phyloP scores from a whole-genome alignment of 1,140 invertebrate genomes.

The Achatina immaculata region DNA sequence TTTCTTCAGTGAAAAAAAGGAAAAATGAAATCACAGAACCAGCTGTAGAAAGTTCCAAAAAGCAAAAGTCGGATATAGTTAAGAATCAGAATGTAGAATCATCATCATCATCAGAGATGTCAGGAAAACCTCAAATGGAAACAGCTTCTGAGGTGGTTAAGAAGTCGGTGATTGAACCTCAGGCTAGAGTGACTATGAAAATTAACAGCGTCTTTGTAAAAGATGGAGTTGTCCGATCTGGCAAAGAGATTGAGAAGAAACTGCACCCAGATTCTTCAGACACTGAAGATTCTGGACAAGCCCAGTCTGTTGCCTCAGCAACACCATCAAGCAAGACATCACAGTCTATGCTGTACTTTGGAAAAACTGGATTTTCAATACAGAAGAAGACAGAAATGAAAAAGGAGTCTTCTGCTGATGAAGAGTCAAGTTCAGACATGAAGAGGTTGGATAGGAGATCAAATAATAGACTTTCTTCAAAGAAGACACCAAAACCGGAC shows the following conservation, averaged over 20 bases:
- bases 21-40: background rate
- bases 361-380: slow-evolving; percentile 11
- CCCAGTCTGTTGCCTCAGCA: background rate
- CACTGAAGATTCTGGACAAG: background rate
- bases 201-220: too few relatives aligned
- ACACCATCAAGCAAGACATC: background rate
- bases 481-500: background rate
- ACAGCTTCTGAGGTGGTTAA: too few relatives aligned
- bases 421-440: background rate
- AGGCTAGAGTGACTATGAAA: too few relatives aligned
- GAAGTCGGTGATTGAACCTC: too few relatives aligned
- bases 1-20: background rate
- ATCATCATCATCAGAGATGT: too few relatives aligned
- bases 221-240: too few relatives aligned
- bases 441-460: background rate
- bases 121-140: too few relatives aligned
- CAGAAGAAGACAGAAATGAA: background rate
- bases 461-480: background rate
- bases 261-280: background rate
- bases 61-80: background rate
- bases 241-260: too few relatives aligned
- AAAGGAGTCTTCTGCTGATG: background rate
- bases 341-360: slow-evolving; percentile 5
- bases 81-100: too few relatives aligned
- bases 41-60: background rate